Base-by-base conservation (phyloP, 2,888 invertebrate genomes). In the Elegia similella region DNA sequence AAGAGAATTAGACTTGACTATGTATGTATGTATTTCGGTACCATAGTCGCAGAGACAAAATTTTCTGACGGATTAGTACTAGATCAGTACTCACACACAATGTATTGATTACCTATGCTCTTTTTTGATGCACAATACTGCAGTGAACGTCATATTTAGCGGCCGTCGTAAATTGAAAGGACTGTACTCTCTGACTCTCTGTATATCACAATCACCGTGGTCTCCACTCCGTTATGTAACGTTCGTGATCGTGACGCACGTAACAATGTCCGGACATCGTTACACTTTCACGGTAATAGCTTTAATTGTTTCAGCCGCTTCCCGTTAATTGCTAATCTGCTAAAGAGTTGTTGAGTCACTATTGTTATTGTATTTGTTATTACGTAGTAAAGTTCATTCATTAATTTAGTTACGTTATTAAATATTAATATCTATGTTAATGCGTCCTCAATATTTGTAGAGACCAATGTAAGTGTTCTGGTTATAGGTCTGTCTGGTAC, bases 231-330 rank as follows among this genome's bases (percentile, higher is more conserved):
- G 29, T 53, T 42, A 54, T 43, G 23, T 54, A 43, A 42, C 30
- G n/a, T 53, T 29, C 52, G 34, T 17, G 23, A 42, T 42, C 23
- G 48, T 52, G 34, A 42, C 52, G 52, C 23, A 29, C 29, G 48
- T 50, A 50, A 50, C 48, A 54, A 54, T 17, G 43, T 16, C 52
- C 54, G 54, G 54, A 54, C 43, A 52, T 47, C 53, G 50, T 46
- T 42, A 55, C 52, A 55, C 60, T 60, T 60, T 60, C 60, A 55
- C 60, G 42, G 34, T 47, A 60, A 57, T 57, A n/a, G 47, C 30
- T 52, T 32, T 52, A 57, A 60, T 60, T 60, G 54, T 54, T 54
- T 12, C 54, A 44, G 54, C 30, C 12, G 43, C n/a, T 54, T 43
- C 54, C 44, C 44, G 43, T 44, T 53, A 29, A 42, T 53, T 42